Evolutionary conservation across 2,888 invertebrate species (phyloP).

Genomic region (Dioctria rufipes): DNA sequence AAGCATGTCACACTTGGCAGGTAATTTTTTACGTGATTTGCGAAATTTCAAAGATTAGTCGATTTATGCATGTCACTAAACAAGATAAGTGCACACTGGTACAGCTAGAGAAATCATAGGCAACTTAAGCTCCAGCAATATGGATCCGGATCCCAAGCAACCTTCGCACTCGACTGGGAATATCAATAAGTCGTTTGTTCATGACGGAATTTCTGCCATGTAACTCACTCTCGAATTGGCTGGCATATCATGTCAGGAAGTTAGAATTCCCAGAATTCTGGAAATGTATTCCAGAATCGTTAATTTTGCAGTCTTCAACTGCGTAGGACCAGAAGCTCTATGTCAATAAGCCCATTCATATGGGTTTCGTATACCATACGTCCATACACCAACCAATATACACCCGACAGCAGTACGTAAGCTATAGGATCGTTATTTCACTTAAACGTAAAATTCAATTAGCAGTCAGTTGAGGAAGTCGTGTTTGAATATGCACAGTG

Average conservation of each 20-base stretch:
- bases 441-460: constrained; percentile 41
- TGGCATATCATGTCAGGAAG: constrained; percentile 46
- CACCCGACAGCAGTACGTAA: neutral
- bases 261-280: constrained; percentile 19
- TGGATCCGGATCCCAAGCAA: neutral
- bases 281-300: constrained; percentile 38
- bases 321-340: constrained; percentile 7
- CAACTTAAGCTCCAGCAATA: neutral
- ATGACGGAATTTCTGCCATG: constrained; percentile 55
- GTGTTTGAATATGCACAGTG: constrained; percentile 40
- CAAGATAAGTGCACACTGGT: neutral
- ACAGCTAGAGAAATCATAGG: neutral
- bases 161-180: neutral
- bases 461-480: constrained; percentile 45
- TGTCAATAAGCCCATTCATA: constrained; percentile 34
- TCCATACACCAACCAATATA: neutral
- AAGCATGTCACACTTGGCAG: constrained; percentile 52
- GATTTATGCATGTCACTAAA: constrained; percentile 2
- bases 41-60: constrained; percentile 47
- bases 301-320: constrained; percentile 10
- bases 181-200: constrained; percentile 54
- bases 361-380: neutral
- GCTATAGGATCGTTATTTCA: constrained; percentile 25
- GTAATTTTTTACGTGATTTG: constrained; percentile 58
- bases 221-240: constrained; percentile 52